Evolutionary conservation across 1,140 invertebrate species (phyloP).

Genomic region (Helicoverpa armigera): DNA sequence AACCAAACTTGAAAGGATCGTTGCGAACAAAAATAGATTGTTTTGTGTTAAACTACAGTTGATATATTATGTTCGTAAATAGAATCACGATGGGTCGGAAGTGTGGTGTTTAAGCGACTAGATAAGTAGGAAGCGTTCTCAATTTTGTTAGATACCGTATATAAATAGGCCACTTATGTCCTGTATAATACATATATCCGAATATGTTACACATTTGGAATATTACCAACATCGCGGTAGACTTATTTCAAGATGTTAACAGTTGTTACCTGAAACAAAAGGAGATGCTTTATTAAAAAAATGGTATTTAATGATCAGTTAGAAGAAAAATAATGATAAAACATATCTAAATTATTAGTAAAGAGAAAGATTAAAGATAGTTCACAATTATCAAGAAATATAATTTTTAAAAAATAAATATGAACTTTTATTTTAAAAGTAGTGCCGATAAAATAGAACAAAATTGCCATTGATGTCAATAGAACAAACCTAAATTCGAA

Average conservation of each 20-base stretch:
- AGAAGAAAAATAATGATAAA: too few relatives aligned
- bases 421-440: background rate
- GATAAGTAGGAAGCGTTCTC: background rate
- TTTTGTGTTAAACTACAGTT: conserved; percentile 35
- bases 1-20: conserved; percentile 12
- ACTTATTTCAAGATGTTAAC: background rate
- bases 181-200: too few relatives aligned
- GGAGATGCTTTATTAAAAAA: background rate
- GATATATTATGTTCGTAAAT: conserved; percentile 24
- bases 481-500: background rate
- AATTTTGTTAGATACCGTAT: background rate
- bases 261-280: conserved; percentile 36
- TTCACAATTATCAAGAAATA: too few relatives aligned
- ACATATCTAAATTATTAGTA: too few relatives aligned
- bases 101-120: background rate
- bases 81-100: background rate
- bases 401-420: too few relatives aligned
- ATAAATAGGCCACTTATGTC: background rate
- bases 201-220: background rate
- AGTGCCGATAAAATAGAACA: too few relatives aligned
- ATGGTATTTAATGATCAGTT: too few relatives aligned
- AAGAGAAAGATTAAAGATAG: too few relatives aligned
- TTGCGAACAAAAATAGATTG: conserved; percentile 34
- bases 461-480: background rate
- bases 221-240: background rate